Evolutionary conservation across 2,113 vertebrate genomes (phyloP), one percentile per base, ranked within the genome.

Genomic region (Dermatemys mawii): DNA sequence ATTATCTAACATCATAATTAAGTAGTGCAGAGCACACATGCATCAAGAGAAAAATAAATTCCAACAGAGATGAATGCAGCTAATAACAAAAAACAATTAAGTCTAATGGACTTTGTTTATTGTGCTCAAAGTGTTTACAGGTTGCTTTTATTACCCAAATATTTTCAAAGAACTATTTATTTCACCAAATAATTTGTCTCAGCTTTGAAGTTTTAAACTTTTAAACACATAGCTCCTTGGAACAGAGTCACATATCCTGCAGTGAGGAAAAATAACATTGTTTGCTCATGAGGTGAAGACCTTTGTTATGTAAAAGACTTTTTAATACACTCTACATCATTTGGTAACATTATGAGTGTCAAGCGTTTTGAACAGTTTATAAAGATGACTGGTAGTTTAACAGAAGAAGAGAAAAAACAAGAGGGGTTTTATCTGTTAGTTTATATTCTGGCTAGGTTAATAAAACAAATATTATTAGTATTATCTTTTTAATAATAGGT

Each of bases 1-100:
- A 97, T 97, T 97, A 97, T 96, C 97, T 98, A 97, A 97, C 95
- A 97, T 97, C 94, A 87, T 91, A 78, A 86, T 97, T 96, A 83
- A 95, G 96, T 3, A 97, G 96, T 88, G 86, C 78, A 92, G 93
- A 95, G 92, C 78, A 89, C 95, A 95, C 75, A 97, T 60, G 89
- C 93, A 96, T 85, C 90, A 94, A 95, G 94, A 97, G 95, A 95
- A 95, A 95, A 97, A 94, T 92, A 93, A 97, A 94, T 78, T 94
- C 92, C 95, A 97, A 91, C 86, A 94, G 57, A 84, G 96, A 93
- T 92, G 91, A 96, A n/a, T 97, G 93, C 89, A 97, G 97, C 78
- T 92, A 97, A 94, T 95, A 96, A 92, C 79, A 91, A 96, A 95
- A 92, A 84, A 86, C 86, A 97, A 82, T 96, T 94, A 93, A 60